Conservation (phyloP, 2,113 vertebrate genomes). For the Paramormyrops kingsleyae region DNA sequence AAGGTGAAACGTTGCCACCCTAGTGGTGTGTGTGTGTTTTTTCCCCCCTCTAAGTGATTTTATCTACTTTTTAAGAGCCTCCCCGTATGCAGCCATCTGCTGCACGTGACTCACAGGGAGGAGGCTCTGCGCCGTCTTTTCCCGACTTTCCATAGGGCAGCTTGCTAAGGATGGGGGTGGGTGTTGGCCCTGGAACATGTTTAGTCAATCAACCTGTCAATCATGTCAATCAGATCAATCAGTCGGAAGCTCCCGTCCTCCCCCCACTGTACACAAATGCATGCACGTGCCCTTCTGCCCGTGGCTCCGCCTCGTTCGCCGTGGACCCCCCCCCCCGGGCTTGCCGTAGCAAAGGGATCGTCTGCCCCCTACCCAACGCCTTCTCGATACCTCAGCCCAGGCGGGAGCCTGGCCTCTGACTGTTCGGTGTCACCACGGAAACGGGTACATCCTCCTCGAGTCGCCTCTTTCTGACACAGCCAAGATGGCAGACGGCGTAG, state of each 20-base stretch:
- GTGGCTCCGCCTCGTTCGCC: not conserved
- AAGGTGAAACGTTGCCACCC: not conserved
- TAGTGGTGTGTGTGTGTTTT: not conserved
- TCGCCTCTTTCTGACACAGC: not conserved
- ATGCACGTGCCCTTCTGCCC: not conserved
- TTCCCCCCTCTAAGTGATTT: not conserved
- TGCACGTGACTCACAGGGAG: constrained; percentile 7
- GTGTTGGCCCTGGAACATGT: constrained; percentile 8
- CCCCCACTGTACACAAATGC: not conserved
- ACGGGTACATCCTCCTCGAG: constrained; percentile 10
- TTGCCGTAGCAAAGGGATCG: not conserved
- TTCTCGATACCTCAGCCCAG: constrained; percentile 9
- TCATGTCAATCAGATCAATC: constrained; percentile 24
- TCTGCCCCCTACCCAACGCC: not conserved
- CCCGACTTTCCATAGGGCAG: not conserved
- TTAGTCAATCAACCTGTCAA: constrained; percentile 25
- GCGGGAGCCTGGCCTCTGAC: constrained; percentile 24
- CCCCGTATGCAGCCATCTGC: not conserved
- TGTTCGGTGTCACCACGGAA: constrained; percentile 19
- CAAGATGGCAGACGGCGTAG: not conserved
- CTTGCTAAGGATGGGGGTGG: constrained; percentile 11
- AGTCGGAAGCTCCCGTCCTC: not conserved
- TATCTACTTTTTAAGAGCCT: not conserved
- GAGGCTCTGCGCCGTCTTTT: constrained; percentile 14
- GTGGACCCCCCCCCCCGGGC: not conserved